Conservation (phyloP, 2,113 vertebrate species). For the Asarcornis scutulata region DNA sequence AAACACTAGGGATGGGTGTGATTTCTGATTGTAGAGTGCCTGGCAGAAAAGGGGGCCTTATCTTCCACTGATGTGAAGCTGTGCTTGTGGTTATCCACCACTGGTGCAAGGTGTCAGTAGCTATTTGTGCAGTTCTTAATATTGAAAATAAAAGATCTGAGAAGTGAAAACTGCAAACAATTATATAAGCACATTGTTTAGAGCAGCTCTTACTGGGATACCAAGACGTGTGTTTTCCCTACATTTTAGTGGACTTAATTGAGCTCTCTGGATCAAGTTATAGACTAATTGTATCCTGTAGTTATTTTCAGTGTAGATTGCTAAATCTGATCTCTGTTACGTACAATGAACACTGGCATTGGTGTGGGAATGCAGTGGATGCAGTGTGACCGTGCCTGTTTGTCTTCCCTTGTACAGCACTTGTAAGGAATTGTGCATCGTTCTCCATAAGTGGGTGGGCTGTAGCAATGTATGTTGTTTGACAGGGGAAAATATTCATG, state of each 20-base stretch:
- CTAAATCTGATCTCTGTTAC: neutral
- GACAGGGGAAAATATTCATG: neutral
- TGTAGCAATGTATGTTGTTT: neutral
- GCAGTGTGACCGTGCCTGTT: neutral
- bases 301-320: neutral
- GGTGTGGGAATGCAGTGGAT: neutral
- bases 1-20: neutral
- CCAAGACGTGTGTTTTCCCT: neutral
- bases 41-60: neutral
- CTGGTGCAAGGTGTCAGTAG: neutral
- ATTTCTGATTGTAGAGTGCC: neutral
- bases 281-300: neutral
- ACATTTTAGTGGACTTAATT: neutral
- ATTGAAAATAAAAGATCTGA: neutral
- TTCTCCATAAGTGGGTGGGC: neutral
- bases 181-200: fast-evolving
- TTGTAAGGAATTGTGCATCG: neutral
- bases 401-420: neutral
- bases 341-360: neutral
- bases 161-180: neutral
- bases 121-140: neutral
- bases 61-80: neutral
- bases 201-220: fast-evolving
- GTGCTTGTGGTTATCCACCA: neutral
- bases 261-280: conserved; percentile 1